phyloP scores from a whole-genome alignment of 2,888 invertebrate species.

The Plemyria rubiginata region DNA sequence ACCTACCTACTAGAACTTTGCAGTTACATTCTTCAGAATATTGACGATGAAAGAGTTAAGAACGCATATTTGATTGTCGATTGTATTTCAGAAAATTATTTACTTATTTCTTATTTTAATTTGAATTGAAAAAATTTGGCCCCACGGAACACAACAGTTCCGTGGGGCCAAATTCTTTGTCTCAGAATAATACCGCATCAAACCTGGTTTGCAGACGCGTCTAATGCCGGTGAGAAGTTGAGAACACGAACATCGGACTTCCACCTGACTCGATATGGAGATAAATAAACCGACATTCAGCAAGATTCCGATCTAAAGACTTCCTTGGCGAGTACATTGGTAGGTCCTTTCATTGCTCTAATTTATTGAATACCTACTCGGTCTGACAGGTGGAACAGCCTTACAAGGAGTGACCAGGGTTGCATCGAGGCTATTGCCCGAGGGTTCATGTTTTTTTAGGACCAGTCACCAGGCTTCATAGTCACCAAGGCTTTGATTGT shows the following conservation, averaged over 20 bases:
- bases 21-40: conserved; percentile 6
- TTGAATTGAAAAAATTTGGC: too few species aligned
- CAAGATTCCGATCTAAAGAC: conserved; percentile 24
- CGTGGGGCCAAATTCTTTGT: too few species aligned
- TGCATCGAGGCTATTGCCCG: background rate
- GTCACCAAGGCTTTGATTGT: background rate
- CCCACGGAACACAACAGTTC: too few species aligned
- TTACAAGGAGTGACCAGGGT: conserved; percentile 14
- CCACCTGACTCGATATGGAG: background rate
- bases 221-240: too few species aligned
- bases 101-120: conserved; percentile 6
- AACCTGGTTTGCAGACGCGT: too few species aligned
- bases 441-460: background rate
- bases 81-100: background rate
- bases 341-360: conserved; percentile 29
- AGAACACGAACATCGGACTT: too few species aligned
- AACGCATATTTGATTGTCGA: background rate
- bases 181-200: too few species aligned
- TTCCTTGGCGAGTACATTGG: conserved; percentile 20
- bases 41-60: conserved; percentile 13
- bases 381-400: conserved; percentile 18
- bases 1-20: too few species aligned
- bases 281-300: conserved; percentile 26
- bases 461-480: background rate
- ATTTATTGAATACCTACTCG: conserved; percentile 29